These are phyloP conservation scores for Ceratina calcarata DNA, from an alignment of 1,140 invertebrate species.

Conservation along the genomic window DNA sequence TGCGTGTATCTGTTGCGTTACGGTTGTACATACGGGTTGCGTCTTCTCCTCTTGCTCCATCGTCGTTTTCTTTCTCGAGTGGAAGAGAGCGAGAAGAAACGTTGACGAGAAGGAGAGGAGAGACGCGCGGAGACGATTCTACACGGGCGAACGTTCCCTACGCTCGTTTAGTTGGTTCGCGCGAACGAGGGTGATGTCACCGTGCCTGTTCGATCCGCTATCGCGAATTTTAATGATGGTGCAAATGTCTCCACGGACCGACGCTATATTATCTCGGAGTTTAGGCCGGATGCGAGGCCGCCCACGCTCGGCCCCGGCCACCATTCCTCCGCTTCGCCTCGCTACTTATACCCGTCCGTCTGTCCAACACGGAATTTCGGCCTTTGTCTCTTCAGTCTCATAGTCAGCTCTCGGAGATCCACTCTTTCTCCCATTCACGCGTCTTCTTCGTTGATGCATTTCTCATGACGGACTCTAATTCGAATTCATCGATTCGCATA, in stretches of 20 bases:
- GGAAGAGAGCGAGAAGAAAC: not conserved
- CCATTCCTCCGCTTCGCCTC: constrained; percentile 41
- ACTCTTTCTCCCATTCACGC: constrained; percentile 4
- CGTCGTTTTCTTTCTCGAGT: constrained; percentile 3
- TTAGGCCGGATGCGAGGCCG: constrained; percentile 80
- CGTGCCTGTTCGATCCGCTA: constrained; percentile 80
- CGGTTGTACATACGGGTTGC: constrained; percentile 25
- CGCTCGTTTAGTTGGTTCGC: constrained; percentile 78
- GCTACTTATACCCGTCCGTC: constrained; percentile 42
- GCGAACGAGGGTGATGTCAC: constrained; percentile 79
- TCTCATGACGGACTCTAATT: not conserved
- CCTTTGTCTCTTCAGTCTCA: constrained; percentile 42
- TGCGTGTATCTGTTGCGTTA: constrained; percentile 67
- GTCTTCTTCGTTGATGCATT: not conserved
- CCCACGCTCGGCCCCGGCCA: constrained; percentile 72
- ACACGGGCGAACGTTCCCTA: constrained; percentile 68
- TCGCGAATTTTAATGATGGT: constrained; percentile 82
- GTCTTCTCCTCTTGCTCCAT: constrained; percentile 7
- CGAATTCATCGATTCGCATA: no score
- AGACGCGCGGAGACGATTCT: constrained; percentile 49
- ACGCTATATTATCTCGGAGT: constrained; percentile 79
- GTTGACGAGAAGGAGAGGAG: constrained; percentile 17
- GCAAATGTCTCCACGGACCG: constrained; percentile 79
- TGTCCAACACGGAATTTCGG: constrained; percentile 50
- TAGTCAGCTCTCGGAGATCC: not conserved